Evolutionary conservation across 2,113 vertebrate species (phyloP).

Genomic region (Promerops cafer): DNA sequence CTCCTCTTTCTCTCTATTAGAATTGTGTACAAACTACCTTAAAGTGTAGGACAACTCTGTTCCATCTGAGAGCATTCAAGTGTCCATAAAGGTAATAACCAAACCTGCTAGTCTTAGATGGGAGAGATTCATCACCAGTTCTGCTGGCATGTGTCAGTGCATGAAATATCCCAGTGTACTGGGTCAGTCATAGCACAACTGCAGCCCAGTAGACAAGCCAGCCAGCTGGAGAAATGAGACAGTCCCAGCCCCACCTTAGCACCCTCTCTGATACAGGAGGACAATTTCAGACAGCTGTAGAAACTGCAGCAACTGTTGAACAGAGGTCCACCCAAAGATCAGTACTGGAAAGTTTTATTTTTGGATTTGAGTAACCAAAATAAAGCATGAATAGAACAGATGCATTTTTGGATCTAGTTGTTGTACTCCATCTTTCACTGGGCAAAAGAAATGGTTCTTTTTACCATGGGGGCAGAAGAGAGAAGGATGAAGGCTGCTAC

Average conservation of each 20-base stretch:
- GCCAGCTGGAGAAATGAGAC: background rate
- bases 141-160: background rate
- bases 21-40: background rate
- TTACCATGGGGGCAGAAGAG: background rate
- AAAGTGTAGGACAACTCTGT: background rate
- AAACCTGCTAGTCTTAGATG: background rate
- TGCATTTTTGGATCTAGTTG: background rate
- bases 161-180: accelerated
- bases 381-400: background rate
- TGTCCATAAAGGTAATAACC: background rate
- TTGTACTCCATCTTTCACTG: background rate
- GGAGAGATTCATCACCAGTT: background rate
- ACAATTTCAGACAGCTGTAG: background rate
- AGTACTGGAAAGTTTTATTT: background rate
- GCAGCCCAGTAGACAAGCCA: background rate
- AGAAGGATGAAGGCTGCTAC: background rate
- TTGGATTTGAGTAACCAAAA: background rate
- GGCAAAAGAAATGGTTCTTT: background rate
- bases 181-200: background rate
- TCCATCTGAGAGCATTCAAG: background rate
- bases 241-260: background rate
- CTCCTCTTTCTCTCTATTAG: background rate
- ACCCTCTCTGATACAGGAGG: accelerated
- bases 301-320: background rate
- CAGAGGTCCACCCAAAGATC: background rate